A percentile compares a stretch with the other conserved stretches of the same genome.
Evolutionary conservation across 2,113 vertebrate genomes (phyloP).

Genomic region (Toxotes chatareus): DNA sequence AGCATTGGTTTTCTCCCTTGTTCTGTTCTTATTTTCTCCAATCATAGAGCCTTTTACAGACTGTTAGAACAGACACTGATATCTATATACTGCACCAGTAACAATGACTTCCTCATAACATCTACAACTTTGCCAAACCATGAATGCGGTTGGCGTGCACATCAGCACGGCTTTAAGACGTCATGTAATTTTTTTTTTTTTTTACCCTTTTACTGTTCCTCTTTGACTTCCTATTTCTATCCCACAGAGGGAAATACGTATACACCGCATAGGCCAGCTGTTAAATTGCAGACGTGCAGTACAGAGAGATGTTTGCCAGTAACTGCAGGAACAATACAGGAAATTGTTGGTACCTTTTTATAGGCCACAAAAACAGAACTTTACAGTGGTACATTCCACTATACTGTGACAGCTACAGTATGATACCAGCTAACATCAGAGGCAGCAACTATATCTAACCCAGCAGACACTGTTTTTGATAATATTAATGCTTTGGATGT

Average conservation of each 20-base stretch:
- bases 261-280: slow-evolving; percentile 18
- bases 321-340: slow-evolving; percentile 39
- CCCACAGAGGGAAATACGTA: slow-evolving; percentile 44
- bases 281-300: slow-evolving; percentile 47
- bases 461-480: slow-evolving; percentile 40
- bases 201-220: slow-evolving; percentile 29
- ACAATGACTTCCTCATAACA: slow-evolving; percentile 14
- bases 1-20: not conserved
- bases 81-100: slow-evolving; percentile 45
- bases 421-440: slow-evolving; percentile 66
- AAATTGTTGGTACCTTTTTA: slow-evolving; percentile 29
- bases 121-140: not conserved
- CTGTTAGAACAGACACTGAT: slow-evolving; percentile 18
- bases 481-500: slow-evolving; percentile 54
- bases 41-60: slow-evolving; percentile 13
- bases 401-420: slow-evolving; percentile 61
- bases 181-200: not conserved
- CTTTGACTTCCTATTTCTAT: slow-evolving; percentile 40
- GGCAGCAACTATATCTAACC: slow-evolving; percentile 65
- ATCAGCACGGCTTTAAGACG: slow-evolving; percentile 51
- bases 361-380: slow-evolving; percentile 56
- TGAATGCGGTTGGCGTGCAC: not conserved
- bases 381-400: slow-evolving; percentile 59
- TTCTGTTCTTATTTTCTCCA: not conserved
- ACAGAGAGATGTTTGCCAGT: slow-evolving; percentile 43